phyloP scores from a whole-genome alignment of 2,797 vertebrate genomes.

The Oreortyx pictus region DNA sequence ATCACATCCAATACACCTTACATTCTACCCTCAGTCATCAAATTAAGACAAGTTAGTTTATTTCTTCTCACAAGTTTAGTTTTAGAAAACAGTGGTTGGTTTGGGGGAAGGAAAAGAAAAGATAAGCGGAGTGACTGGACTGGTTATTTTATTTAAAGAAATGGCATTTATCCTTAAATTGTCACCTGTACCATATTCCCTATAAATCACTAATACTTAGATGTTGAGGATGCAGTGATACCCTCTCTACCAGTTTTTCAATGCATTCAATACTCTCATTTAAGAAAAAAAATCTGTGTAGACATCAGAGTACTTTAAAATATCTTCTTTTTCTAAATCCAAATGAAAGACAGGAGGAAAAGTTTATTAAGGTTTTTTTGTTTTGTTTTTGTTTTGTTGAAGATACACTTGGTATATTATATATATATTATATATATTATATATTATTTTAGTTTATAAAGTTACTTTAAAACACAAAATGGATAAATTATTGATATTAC shows the following conservation, averaged over 20 bases:
- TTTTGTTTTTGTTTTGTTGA: neutral
- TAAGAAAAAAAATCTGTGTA: neutral
- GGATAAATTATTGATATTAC: neutral
- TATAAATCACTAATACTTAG: neutral
- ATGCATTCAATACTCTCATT: neutral
- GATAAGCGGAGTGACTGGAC: neutral
- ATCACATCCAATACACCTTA: fast-evolving
- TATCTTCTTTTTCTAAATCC: neutral
- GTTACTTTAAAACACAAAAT: neutral
- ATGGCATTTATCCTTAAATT: neutral
- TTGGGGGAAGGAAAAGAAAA: neutral
- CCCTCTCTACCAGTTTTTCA: neutral
- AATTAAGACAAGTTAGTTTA: neutral
- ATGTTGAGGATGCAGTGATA: neutral
- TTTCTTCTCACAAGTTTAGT: neutral
- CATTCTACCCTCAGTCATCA: neutral
- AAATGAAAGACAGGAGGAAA: neutral
- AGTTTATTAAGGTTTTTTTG: neutral
- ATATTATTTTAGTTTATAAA: no score
- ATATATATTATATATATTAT: no score
- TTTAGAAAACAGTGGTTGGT: neutral
- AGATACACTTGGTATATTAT: neutral
- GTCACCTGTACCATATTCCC: neutral
- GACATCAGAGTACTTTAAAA: neutral
- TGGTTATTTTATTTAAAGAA: neutral